These are phyloP conservation scores for Empidonax alnorum DNA, from an alignment of 2,113 vertebrate genomes.

Conservation along the genomic window DNA sequence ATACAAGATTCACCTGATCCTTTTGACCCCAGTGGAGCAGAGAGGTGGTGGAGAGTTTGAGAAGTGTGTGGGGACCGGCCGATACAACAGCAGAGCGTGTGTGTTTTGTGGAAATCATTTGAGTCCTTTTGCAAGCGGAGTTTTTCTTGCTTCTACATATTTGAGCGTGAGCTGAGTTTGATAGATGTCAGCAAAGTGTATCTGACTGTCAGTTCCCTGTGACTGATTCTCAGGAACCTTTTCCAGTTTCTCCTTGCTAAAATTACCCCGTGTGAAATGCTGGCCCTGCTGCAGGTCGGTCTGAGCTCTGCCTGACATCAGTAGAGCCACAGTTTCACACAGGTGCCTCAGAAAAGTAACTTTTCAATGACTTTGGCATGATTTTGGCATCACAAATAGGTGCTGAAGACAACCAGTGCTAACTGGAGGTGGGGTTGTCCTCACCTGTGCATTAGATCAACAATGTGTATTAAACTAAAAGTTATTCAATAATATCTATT, in stretches of 20 bases:
- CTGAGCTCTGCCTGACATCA: neutral
- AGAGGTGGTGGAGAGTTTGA: neutral
- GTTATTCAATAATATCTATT: neutral
- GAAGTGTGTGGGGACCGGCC: neutral
- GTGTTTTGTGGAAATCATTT: neutral
- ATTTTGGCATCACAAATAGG: neutral
- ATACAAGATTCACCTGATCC: constrained; percentile 60
- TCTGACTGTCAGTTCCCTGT: constrained; percentile 9
- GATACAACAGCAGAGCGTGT: neutral
- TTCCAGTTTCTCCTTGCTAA: neutral
- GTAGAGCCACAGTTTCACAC: neutral
- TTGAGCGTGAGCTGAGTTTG: neutral
- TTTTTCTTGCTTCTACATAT: neutral
- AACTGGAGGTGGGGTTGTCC: neutral
- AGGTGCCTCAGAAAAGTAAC: neutral
- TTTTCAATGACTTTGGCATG: neutral
- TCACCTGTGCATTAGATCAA: neutral
- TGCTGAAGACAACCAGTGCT: neutral
- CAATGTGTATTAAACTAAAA: neutral
- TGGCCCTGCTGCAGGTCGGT: neutral
- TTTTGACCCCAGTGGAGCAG: constrained; percentile 10
- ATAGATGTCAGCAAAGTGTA: constrained; percentile 24
- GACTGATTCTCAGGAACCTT: constrained; percentile 21
- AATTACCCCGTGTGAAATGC: neutral
- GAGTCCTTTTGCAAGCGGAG: neutral